A percentile compares a stretch with the other conserved stretches of the same genome.
These are phyloP conservation scores for Sarcophaga subvicina DNA, from an alignment of 2,888 invertebrate species.

Conservation along the genomic window DNA sequence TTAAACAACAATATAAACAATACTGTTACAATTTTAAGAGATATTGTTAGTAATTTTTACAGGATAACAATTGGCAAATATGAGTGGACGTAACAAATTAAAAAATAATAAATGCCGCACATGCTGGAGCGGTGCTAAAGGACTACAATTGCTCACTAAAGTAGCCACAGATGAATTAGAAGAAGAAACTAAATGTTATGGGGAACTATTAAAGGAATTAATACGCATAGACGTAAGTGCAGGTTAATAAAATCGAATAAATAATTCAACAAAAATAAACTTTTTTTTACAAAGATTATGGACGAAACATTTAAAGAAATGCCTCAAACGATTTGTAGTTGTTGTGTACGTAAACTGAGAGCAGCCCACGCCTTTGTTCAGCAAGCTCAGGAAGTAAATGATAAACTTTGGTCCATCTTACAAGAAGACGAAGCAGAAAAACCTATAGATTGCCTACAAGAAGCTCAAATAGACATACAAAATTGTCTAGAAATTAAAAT, in stretches of 20 bases:
- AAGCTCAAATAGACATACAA: conserved; percentile 63
- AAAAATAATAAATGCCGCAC: conserved; percentile 61
- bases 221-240: conserved; percentile 51
- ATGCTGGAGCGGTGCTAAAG: conserved; percentile 58
- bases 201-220: conserved; percentile 53
- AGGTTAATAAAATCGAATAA: background rate
- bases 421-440: conserved; percentile 31
- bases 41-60: background rate
- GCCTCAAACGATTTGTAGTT: conserved; percentile 44
- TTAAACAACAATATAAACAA: conserved; percentile 63
- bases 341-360: conserved; percentile 54
- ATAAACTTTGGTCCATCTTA: conserved; percentile 43
- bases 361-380: conserved; percentile 47
- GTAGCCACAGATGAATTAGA: conserved; percentile 38
- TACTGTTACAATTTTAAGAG: background rate
- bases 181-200: conserved; percentile 51
- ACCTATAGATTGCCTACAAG: conserved; percentile 59
- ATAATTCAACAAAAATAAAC: conserved; percentile 11
- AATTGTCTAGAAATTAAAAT: conserved; percentile 63
- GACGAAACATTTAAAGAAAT: conserved; percentile 35
- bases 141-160: conserved; percentile 53
- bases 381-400: conserved; percentile 52
- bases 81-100: conserved; percentile 39
- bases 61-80: conserved; percentile 13
- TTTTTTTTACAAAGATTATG: conserved; percentile 46